A percentile compares a stretch with the other conserved stretches of the same genome.
Evolutionary conservation across 35 echinoderm and acorn worm genomes (phyloP).

Genomic region (Eucidaris tribuloides): DNA sequence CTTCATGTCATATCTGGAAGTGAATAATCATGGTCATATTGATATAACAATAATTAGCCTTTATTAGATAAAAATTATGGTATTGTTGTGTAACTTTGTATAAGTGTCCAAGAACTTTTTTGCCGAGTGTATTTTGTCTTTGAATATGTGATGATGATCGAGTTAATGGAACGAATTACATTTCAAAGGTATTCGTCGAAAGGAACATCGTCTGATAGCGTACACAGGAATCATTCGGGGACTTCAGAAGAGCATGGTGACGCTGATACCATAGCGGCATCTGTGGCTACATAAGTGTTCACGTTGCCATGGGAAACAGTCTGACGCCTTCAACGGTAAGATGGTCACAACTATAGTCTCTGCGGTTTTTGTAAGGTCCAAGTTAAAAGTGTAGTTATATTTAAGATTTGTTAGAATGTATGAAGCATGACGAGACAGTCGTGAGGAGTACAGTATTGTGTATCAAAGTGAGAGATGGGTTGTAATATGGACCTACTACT

Average conservation of each 20-base stretch:
- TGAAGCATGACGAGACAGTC: background rate
- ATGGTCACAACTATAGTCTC: background rate
- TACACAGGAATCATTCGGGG: constrained; percentile 37
- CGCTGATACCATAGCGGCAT: constrained; percentile 31
- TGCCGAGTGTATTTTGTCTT: too few species aligned
- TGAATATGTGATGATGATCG: too few species aligned
- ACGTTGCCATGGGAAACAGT: constrained; percentile 34
- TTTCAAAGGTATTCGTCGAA: constrained; percentile 1
- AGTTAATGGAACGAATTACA: background rate
- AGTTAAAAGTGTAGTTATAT: background rate
- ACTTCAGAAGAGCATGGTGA: background rate
- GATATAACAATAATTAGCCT: too few species aligned
- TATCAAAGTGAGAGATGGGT: too few species aligned
- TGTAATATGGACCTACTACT: too few species aligned
- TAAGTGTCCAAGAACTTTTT: too few species aligned
- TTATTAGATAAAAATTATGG: too few species aligned
- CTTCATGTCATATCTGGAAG: too few species aligned
- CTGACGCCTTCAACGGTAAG: constrained; percentile 32
- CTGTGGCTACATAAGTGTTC: constrained; percentile 39
- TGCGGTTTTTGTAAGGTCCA: too few species aligned
- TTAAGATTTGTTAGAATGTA: background rate
- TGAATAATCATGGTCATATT: too few species aligned
- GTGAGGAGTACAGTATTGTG: too few species aligned
- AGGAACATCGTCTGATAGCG: constrained; percentile 7
- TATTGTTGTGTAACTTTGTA: too few species aligned